phyloP scores from a whole-genome alignment of 2,113 vertebrate genomes.

The Nibea albiflora region DNA sequence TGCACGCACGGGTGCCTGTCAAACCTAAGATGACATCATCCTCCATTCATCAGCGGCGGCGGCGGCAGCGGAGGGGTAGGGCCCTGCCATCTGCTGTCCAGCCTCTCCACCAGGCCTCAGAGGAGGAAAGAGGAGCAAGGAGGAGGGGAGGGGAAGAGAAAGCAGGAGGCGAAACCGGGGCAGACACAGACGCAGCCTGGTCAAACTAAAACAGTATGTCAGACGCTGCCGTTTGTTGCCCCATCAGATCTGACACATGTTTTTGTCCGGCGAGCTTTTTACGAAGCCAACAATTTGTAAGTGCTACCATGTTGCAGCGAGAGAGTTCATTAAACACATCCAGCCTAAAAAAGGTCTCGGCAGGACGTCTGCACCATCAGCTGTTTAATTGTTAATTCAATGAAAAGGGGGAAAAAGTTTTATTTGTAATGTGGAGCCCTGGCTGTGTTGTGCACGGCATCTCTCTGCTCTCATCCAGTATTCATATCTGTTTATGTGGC shows the following conservation, averaged over 20 bases:
- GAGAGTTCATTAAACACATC: constrained; percentile 55
- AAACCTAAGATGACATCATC: constrained; percentile 97
- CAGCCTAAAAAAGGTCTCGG: constrained; percentile 29
- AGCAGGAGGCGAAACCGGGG: constrained; percentile 34
- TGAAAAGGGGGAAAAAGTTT: constrained; percentile 55
- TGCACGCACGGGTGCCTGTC: constrained; percentile 78
- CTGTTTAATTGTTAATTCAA: constrained; percentile 64
- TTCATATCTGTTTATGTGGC: constrained; percentile 97
- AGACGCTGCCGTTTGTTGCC: constrained; percentile 67
- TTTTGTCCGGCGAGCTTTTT: constrained; percentile 60
- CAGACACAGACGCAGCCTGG: constrained; percentile 59
- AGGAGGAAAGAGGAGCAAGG: constrained; percentile 62
- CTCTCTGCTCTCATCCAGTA: constrained; percentile 91
- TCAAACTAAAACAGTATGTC: constrained; percentile 81
- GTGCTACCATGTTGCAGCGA: constrained; percentile 52
- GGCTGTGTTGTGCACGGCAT: constrained; percentile 65
- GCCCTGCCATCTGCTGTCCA: constrained; percentile 93
- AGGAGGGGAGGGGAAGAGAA: constrained; percentile 45
- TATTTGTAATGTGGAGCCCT: constrained; percentile 69
- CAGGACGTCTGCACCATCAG: constrained; percentile 61
- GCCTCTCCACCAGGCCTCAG: constrained; percentile 80
- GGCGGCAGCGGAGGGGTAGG: constrained; percentile 83
- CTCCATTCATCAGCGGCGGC: constrained; percentile 90
- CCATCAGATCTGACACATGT: constrained; percentile 69
- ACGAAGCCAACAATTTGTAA: constrained; percentile 50